Conservation (phyloP, 2,113 vertebrate genomes). For the Willisornis vidua region DNA sequence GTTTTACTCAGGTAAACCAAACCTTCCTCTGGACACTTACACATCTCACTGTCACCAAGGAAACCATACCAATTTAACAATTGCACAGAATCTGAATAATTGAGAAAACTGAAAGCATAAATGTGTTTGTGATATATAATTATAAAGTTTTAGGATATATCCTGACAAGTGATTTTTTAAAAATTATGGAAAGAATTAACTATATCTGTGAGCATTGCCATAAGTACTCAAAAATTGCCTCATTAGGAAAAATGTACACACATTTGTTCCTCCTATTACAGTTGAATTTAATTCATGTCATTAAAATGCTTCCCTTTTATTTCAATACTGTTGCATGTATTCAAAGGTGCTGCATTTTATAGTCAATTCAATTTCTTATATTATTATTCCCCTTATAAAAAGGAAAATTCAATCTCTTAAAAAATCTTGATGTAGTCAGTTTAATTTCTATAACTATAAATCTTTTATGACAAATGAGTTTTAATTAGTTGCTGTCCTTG, state of each 20-base stretch:
- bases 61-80: not conserved
- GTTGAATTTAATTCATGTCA: not conserved
- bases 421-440: constrained; percentile 39
- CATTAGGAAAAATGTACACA: not conserved
- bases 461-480: constrained; percentile 46
- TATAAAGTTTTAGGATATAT: not conserved
- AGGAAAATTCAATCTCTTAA: constrained; percentile 33
- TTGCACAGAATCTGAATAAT: not conserved
- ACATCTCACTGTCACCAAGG: not conserved
- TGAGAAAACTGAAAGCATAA: not conserved
- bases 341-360: not conserved
- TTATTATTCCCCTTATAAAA: constrained; percentile 45
- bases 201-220: not conserved
- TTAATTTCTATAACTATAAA: constrained; percentile 62
- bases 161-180: not conserved
- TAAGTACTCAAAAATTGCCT: not conserved
- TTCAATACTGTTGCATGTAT: not conserved
- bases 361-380: constrained; percentile 35
- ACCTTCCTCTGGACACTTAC: not conserved
- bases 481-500: constrained; percentile 59
- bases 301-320: constrained; percentile 21
- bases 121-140: not conserved
- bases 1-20: not conserved
- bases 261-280: not conserved
- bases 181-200: not conserved